Evolutionary conservation across 2,797 vertebrate species (phyloP).

Genomic region (Chromobotia macracanthus): DNA sequence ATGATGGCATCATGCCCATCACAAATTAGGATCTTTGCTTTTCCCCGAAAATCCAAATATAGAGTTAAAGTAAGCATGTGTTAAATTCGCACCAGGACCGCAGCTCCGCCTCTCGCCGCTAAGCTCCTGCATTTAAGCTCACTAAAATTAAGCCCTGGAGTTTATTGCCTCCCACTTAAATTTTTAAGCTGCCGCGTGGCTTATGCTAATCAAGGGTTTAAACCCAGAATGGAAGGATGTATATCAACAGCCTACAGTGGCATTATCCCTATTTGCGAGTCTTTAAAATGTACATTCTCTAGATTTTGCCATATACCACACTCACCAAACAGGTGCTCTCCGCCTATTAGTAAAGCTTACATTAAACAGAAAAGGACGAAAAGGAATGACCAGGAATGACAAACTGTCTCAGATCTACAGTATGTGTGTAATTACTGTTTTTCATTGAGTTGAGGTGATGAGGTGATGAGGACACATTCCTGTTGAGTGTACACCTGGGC

Average conservation of each 20-base stretch:
- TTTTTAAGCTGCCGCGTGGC: conserved; percentile 15
- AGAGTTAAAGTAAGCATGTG: conserved; percentile 47
- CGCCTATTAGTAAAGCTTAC: background rate
- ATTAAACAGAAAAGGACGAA: background rate
- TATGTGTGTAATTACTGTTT: conserved; percentile 14
- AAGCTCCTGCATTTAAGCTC: conserved; percentile 20
- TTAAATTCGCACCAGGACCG: conserved; percentile 34
- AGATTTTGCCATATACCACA: background rate
- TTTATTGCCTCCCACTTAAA: conserved; percentile 17
- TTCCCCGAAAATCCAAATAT: conserved; percentile 40
- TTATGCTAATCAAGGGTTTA: conserved; percentile 51
- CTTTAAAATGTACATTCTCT: conserved; percentile 9
- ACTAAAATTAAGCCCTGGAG: conserved; percentile 39
- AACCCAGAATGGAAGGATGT: conserved; percentile 30
- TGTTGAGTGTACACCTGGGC: conserved; percentile 39
- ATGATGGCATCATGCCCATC: conserved; percentile 37
- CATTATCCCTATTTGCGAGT: background rate
- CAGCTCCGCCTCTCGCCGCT: conserved; percentile 24
- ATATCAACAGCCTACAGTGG: background rate
- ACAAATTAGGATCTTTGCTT: conserved; percentile 44
- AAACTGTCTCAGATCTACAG: too few species aligned
- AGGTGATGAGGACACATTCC: conserved; percentile 14
- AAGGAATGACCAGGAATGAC: conserved; percentile 7
- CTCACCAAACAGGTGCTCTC: conserved; percentile 2
- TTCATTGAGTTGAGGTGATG: background rate